Evolutionary conservation across 2,888 invertebrate genomes (phyloP), one percentile per base, ranked within the genome.

Genomic region (Cyclophora albipunctata): DNA sequence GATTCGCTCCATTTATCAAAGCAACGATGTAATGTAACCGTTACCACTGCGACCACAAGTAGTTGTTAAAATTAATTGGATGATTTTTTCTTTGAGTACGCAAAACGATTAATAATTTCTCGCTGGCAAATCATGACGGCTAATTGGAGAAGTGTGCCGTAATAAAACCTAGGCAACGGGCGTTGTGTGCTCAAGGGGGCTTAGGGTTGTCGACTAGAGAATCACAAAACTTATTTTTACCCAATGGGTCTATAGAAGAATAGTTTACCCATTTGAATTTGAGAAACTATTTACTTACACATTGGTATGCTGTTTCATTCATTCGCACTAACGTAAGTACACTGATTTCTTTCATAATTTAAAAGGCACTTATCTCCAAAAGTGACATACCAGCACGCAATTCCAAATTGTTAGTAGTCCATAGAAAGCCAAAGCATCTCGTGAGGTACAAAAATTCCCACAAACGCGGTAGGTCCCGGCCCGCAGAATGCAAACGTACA

Each of bases 371-470:
- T 33, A 84, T 85, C 84, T 76, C 72, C 78, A 76, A 76, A 65
- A 70, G 68, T 73, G 69, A 69, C 84, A 83, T 85, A 81, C 84
- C 75, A 75, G 77, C 86, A 84, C 85, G 85, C 73, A 74, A 72
- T 72, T 63, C 62, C 64, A 64, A 71, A 70, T 71, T 61, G 66
- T 67, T 3, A 43, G 34, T 43, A 75, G 71, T 66, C 72, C 74
- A 79, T 64, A 70, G 63, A 67, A 64, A 64, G 60, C 52, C 60
- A 62, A 66, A 45, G 62, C 65, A 67, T 66, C 62, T 66, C 43
- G 20, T 64, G 64, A 51, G 50, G 56, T 59, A 64, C 59, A 62
- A 60, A 64, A 69, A 70, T 71, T 68, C 66, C 56, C 64, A 62
- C 64, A 62, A 37, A 63, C 65, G 68, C 59, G 66, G 70, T 65